These are phyloP conservation scores for Ailuropoda melanoleuca DNA, from an alignment of 2,113 vertebrate species.

Conservation along the genomic window DNA sequence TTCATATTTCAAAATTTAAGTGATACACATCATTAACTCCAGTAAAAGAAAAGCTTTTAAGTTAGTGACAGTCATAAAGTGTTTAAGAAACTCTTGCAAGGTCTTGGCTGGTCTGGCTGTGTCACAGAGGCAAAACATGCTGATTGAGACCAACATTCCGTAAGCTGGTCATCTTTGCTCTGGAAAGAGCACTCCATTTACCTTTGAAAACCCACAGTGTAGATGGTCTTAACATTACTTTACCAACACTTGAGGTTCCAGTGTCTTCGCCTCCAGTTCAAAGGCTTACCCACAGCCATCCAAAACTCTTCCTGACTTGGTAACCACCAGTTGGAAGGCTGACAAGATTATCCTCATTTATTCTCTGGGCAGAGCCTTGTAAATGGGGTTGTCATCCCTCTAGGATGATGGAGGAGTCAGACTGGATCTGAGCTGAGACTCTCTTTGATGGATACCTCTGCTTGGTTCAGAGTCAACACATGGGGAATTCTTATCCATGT, in stretches of 20 bases:
- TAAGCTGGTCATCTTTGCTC: neutral
- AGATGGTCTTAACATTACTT: neutral
- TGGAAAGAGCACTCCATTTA: neutral
- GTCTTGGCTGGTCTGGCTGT: neutral
- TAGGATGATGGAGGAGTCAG: neutral
- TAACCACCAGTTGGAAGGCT: neutral
- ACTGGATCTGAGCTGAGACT: neutral
- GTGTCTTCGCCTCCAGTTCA: neutral
- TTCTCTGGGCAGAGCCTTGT: neutral
- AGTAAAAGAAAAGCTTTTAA: neutral
- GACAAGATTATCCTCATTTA: neutral
- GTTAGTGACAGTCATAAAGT: neutral
- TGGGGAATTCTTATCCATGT: neutral
- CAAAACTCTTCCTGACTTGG: neutral
- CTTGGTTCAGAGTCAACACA: neutral
- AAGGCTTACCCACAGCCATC: neutral
- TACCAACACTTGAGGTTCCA: neutral
- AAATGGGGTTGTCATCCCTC: neutral
- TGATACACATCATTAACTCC: neutral
- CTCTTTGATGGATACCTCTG: neutral
- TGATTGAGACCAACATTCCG: neutral
- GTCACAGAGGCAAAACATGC: neutral
- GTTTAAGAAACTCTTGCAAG: neutral
- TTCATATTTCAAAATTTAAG: constrained; percentile 26
- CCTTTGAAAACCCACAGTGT: neutral